phyloP scores from a whole-genome alignment of 2,797 vertebrate genomes.

The Taeniopygia guttata region DNA sequence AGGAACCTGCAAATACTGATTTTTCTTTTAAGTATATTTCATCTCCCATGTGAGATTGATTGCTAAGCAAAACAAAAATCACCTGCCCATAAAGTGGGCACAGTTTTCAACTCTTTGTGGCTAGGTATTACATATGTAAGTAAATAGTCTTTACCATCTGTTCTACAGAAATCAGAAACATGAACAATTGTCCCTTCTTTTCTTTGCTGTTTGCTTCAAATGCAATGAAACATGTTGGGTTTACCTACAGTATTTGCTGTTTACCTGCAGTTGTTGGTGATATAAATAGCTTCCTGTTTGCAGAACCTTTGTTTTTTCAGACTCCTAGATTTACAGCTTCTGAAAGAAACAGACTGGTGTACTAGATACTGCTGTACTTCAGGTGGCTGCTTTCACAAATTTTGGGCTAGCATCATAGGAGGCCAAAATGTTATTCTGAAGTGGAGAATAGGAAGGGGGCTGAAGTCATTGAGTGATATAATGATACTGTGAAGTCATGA shows the following conservation, averaged over 20 bases:
- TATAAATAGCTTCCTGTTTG: not conserved
- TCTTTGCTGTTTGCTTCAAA: not conserved
- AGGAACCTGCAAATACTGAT: not conserved
- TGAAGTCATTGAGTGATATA: not conserved
- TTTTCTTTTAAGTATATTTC: not conserved
- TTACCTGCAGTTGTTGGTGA: not conserved
- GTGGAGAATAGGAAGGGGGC: not conserved
- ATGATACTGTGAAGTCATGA: not conserved
- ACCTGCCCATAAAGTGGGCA: not conserved
- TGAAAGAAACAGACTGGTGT: not conserved
- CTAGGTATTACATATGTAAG: not conserved
- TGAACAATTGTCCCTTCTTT: not conserved
- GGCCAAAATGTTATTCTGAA: not conserved
- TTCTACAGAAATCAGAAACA: not conserved
- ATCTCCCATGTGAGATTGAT: not conserved
- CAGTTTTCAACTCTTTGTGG: not conserved
- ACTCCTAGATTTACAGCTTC: not conserved
- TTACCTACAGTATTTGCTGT: not conserved
- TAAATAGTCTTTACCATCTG: not conserved
- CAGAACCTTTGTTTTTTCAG: not conserved
- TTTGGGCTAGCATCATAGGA: not conserved
- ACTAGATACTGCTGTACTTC: not conserved
- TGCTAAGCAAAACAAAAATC: not conserved
- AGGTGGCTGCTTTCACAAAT: not conserved
- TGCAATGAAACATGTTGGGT: not conserved